Evolutionary conservation across 2,113 vertebrate genomes (phyloP), one percentile per base, ranked within the genome.

Genomic region (Dendrocopos noguchii): DNA sequence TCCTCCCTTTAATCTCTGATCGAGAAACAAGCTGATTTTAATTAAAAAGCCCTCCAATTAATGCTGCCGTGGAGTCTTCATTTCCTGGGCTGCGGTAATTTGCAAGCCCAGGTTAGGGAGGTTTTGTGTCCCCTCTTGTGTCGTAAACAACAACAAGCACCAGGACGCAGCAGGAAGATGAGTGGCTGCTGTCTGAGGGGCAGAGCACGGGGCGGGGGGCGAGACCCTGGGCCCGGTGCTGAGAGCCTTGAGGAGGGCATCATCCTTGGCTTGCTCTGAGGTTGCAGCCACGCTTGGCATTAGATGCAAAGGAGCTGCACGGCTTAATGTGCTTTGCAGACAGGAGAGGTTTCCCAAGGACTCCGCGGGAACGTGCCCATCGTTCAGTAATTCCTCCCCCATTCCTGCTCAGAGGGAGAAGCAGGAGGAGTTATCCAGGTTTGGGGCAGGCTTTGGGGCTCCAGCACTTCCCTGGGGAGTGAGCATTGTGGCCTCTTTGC

Each of bases 41-140:
- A 97, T 64, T 94, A 97, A 97, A 97, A 96, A 96, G 66, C 91
- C 77, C 96, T 97, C 93, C 94, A 96, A 95, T 95, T 97, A 97
- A 97, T 96, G 95, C 95, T 67, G 95, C 93, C 5, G 10, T 39
- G 68, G 95, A 90, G 92, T 93, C 96, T 95, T 97, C 96, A 96
- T 97, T 96, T 97, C 96, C 96, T 94, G 93, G 93, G 94, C 68
- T 97, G 93, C 34, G 0, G 46, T 84, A 86, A 91, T 95, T 92
- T 95, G 92, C 80, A 76, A 96, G 94, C 86, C 67, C 90, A 88
- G 90, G 96, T 92, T 92, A 29, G 1, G 60, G 91, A 92, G 84
- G 75, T 57, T 96, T 93, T 86, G 92, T 84, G 66, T 80, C 90
- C 77, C 84, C 68, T 91, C 85, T 90, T 63, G 74, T 84, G 81